A percentile compares a stretch with the other conserved stretches of the same genome.
These are phyloP conservation scores for Cerastoderma edule DNA, from an alignment of 2,888 invertebrate species.

Conservation along the genomic window DNA sequence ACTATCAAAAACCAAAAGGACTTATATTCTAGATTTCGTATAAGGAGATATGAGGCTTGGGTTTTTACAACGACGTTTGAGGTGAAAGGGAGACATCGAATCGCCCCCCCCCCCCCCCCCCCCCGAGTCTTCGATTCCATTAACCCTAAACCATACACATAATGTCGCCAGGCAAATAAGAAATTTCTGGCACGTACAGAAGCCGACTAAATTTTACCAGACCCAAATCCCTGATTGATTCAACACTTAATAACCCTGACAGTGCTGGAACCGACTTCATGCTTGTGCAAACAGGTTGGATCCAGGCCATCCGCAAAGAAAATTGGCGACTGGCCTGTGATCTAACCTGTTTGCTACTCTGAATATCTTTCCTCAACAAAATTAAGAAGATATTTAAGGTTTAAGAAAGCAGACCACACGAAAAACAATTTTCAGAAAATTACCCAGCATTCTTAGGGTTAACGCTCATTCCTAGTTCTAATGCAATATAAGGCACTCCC, in stretches of 20 bases:
- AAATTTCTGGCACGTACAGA: conserved; percentile 5
- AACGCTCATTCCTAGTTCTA: no score
- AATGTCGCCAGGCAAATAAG: background rate
- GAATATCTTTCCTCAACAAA: background rate
- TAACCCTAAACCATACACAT: no score
- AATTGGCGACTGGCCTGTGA: no score
- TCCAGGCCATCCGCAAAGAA: no score
- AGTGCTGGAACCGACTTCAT: background rate
- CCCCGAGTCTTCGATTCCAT: no score
- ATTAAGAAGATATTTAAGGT: background rate
- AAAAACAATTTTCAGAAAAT: no score
- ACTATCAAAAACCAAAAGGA: background rate
- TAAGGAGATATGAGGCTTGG: background rate
- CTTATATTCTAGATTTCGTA: background rate
- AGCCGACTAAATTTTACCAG: conserved; percentile 3
- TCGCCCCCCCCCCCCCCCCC: background rate
- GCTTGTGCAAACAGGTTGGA: no score
- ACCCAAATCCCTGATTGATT: conserved; percentile 7
- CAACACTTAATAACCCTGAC: background rate
- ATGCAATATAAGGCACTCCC: no score
- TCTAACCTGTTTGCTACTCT: no score
- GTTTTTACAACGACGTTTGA: background rate
- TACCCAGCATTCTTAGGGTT: no score
- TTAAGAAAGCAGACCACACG: no score
- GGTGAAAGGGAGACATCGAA: background rate